Percentiles rank a stretch among this genome's conserved stretches.
Conservation (phyloP, 2,113 vertebrate species). For the Pedionomus torquatus region DNA sequence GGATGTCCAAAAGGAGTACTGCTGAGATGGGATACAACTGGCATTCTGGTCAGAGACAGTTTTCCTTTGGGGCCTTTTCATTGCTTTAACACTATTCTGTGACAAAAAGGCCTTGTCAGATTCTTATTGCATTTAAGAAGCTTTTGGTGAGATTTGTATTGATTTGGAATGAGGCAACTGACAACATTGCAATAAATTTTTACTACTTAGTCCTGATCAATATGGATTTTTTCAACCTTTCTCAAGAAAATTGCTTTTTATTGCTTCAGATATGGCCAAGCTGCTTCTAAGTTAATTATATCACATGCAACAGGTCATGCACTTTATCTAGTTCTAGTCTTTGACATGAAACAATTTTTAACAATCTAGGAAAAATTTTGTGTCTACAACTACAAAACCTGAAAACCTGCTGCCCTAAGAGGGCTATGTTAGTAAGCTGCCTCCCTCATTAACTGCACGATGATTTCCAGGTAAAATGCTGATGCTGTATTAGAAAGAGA, state of each 20-base stretch:
- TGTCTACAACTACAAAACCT: neutral
- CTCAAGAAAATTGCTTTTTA: conserved; percentile 82
- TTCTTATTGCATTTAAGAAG: conserved; percentile 81
- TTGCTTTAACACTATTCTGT: conserved; percentile 81
- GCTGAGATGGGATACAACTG: conserved; percentile 47
- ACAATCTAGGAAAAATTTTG: neutral
- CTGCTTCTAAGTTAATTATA: conserved; percentile 77
- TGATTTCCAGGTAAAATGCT: neutral
- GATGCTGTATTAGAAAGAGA: neutral
- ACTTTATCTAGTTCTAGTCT: conserved; percentile 43
- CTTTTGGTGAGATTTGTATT: conserved; percentile 85
- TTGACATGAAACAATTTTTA: conserved; percentile 12
- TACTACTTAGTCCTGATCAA: conserved; percentile 88
- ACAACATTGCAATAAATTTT: conserved; percentile 87
- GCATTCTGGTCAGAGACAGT: conserved; percentile 53
- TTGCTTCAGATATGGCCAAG: conserved; percentile 72
- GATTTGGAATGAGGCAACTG: conserved; percentile 80
- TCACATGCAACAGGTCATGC: conserved; percentile 72
- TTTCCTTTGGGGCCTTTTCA: conserved; percentile 75
- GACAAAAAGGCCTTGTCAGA: conserved; percentile 79
- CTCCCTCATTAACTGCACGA: neutral
- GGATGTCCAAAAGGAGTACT: neutral
- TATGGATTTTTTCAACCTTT: conserved; percentile 86
- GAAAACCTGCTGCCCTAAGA: neutral
- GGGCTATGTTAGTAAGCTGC: neutral